Evolutionary conservation across 2,113 vertebrate species (phyloP).

Genomic region (Genyomyrus donnyi): DNA sequence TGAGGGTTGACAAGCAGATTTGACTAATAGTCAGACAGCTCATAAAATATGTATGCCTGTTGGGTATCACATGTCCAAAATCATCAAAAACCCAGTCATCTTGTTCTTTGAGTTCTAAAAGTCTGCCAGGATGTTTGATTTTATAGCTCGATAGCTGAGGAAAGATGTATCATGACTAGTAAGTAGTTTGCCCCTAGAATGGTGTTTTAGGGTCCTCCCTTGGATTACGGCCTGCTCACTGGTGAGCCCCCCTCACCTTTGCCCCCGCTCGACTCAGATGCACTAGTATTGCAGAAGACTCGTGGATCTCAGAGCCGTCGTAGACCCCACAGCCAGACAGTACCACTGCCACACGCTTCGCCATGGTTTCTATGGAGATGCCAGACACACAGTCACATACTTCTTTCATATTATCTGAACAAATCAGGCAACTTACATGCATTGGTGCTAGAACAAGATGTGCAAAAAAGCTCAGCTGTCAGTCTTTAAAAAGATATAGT

Average conservation of each 20-base stretch:
- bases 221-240: neutral
- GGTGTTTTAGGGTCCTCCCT: neutral
- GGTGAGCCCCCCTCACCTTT: slow-evolving; percentile 56
- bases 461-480: neutral
- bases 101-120: neutral
- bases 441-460: neutral
- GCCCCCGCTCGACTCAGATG: slow-evolving; percentile 75
- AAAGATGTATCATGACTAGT: neutral
- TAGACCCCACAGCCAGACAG: slow-evolving; percentile 76
- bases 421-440: neutral
- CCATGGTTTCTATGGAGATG: slow-evolving; percentile 51
- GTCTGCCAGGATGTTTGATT: neutral
- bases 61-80: neutral
- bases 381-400: slow-evolving; percentile 4
- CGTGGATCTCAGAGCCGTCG: slow-evolving; percentile 75
- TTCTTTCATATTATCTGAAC: neutral
- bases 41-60: neutral
- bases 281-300: slow-evolving; percentile 72
- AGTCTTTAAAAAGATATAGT: neutral
- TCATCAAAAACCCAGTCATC: neutral
- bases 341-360: slow-evolving; percentile 69
- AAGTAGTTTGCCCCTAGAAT: neutral
- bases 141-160: neutral
- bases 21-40: neutral
- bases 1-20: neutral